Percentiles rank a stretch among this genome's conserved stretches.
Evolutionary conservation across 2,888 invertebrate species (phyloP).

Genomic region (Drosophila meridiana): DNA sequence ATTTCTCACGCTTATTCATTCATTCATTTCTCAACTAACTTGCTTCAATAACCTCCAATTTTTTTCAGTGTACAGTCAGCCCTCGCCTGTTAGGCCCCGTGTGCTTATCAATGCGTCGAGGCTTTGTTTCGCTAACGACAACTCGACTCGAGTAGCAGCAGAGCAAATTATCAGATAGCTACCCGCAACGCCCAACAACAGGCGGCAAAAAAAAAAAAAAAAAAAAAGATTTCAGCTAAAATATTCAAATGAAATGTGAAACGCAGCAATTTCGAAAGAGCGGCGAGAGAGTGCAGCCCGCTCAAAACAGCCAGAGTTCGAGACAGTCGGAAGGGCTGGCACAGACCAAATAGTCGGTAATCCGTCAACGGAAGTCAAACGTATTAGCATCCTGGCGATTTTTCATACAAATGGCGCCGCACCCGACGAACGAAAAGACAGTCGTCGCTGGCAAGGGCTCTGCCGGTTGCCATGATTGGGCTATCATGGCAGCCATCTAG

Average conservation of each 20-base stretch:
- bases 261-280: constrained; percentile 67
- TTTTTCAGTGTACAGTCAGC: constrained; percentile 46
- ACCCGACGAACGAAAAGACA: constrained; percentile 48
- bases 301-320: constrained; percentile 4
- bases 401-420: constrained; percentile 83
- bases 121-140: constrained; percentile 64
- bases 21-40: too few species aligned
- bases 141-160: constrained; percentile 43
- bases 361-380: constrained; percentile 85
- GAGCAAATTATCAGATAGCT: constrained; percentile 80
- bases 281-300: background rate
- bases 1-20: too few species aligned
- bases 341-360: constrained; percentile 78
- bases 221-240: constrained; percentile 64
- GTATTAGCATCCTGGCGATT: constrained; percentile 84
- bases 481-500: constrained; percentile 74
- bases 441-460: constrained; percentile 20
- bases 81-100: constrained; percentile 36
- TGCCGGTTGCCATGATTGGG: constrained; percentile 66
- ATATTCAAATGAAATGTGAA: constrained; percentile 82
- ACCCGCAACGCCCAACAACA: constrained; percentile 32
- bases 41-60: background rate
- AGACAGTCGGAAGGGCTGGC: constrained; percentile 35
- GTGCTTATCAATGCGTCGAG: constrained; percentile 65
- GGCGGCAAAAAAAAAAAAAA: constrained; percentile 10